These are phyloP conservation scores for Aspidiotus destructor DNA, from an alignment of 2,888 invertebrate species.

Conservation along the genomic window DNA sequence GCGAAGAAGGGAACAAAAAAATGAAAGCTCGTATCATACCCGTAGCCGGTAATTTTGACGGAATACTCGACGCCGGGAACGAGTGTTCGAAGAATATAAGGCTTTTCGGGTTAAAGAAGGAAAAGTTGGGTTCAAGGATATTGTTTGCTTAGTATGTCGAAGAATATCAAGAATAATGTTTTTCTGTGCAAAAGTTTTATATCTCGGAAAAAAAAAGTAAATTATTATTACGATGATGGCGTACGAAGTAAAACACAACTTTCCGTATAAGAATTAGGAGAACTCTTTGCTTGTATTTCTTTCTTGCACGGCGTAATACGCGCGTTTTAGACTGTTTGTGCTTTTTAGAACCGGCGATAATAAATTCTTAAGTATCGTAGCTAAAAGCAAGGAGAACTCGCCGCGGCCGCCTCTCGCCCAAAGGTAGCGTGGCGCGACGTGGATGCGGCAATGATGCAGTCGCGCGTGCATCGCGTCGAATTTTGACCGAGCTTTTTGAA, in stretches of 20 bases:
- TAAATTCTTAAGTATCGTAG: conserved; percentile 13
- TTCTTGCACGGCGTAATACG: too few species aligned
- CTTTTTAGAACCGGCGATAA: background rate
- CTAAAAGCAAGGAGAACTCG: background rate
- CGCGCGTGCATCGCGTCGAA: background rate
- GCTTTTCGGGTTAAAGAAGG: background rate
- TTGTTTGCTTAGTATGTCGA: background rate
- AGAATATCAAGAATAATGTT: conserved; percentile 1
- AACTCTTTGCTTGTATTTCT: background rate
- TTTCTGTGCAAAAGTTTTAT: background rate
- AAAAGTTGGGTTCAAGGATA: background rate
- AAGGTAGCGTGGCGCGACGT: background rate
- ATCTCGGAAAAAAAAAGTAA: conserved; percentile 1
- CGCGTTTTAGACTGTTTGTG: conserved; percentile 7
- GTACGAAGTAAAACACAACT: background rate
- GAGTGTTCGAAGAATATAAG: too few species aligned
- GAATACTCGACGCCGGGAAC: background rate
- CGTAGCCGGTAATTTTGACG: conserved; percentile 2
- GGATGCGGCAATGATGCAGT: background rate
- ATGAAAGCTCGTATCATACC: background rate
- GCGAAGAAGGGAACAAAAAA: background rate
- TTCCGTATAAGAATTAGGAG: background rate
- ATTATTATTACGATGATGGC: conserved; percentile 2
- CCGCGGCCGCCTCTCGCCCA: background rate
- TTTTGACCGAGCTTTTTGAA: background rate